Evolutionary conservation across 2,113 vertebrate genomes (phyloP).

Genomic region (Piprites chloris): DNA sequence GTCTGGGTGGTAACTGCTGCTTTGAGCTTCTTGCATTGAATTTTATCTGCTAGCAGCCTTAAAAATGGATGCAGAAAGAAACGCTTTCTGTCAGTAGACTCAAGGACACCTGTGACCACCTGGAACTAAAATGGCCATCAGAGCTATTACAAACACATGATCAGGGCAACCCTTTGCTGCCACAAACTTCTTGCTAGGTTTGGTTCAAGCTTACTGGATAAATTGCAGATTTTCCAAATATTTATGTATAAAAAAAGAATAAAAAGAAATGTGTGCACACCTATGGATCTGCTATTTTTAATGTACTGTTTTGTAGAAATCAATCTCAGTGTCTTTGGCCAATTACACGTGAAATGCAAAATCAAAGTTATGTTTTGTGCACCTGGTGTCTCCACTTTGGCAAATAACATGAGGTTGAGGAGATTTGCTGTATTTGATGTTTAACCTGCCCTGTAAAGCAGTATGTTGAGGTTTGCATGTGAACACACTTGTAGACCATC

Average conservation of each 20-base stretch:
- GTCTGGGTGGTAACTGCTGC: neutral
- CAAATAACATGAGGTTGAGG: neutral
- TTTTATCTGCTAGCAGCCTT: neutral
- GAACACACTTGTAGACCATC: neutral
- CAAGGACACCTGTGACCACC: neutral
- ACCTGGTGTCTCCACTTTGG: neutral
- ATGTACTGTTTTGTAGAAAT: neutral
- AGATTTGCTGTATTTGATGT: neutral
- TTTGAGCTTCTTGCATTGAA: neutral
- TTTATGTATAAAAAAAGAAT: too few species aligned
- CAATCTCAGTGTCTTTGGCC: neutral
- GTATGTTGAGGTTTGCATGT: neutral
- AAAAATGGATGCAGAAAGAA: neutral
- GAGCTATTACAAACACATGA: neutral
- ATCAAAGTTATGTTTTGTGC: neutral
- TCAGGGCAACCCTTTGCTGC: neutral
- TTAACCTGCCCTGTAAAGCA: neutral
- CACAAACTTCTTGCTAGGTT: neutral
- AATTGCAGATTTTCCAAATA: neutral
- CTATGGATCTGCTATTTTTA: neutral
- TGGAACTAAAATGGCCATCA: neutral
- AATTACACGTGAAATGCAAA: neutral
- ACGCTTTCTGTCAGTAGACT: neutral
- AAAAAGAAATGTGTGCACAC: neutral
- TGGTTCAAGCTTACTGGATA: neutral